These are phyloP conservation scores for Papilio polyxenes DNA, from an alignment of 1,140 invertebrate genomes.

Conservation along the genomic window DNA sequence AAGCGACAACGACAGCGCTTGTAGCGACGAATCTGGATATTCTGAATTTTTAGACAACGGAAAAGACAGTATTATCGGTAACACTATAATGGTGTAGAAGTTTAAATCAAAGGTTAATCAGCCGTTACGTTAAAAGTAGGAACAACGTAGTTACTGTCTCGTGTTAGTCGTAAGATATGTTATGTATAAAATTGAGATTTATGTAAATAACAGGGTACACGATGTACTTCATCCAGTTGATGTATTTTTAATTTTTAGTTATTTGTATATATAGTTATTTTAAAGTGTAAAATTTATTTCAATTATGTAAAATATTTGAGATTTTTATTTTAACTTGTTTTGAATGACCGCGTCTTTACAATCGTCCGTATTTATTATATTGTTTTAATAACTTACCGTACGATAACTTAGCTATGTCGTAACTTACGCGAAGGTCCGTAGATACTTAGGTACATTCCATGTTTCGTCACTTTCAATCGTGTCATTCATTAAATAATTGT, in stretches of 20 bases:
- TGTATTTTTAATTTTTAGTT: conserved; percentile 58
- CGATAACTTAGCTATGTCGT: conserved; percentile 35
- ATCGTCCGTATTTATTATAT: conserved; percentile 44
- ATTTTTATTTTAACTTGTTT: conserved; percentile 54
- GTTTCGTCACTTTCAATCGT: conserved; percentile 52
- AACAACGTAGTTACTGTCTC: conserved; percentile 44
- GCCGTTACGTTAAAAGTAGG: conserved; percentile 44
- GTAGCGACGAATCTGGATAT: conserved; percentile 82
- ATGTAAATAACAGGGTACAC: conserved; percentile 69
- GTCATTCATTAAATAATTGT: conserved; percentile 51
- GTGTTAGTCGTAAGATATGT: conserved; percentile 37
- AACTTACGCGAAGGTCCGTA: conserved; percentile 48
- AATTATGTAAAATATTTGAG: conserved; percentile 51
- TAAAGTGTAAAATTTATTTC: conserved; percentile 55
- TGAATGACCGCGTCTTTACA: conserved; percentile 41
- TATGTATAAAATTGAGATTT: conserved; percentile 41
- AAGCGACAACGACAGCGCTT: conserved; percentile 81
- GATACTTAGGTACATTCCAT: conserved; percentile 74
- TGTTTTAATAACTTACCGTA: conserved; percentile 41
- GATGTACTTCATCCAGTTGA: conserved; percentile 67
- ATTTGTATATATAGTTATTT: conserved; percentile 68
- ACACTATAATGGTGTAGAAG: conserved; percentile 71
- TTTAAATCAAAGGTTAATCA: conserved; percentile 42
- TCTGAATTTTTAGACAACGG: conserved; percentile 78
- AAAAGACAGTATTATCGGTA: conserved; percentile 74